These are phyloP conservation scores for Alcedo quadribrachys DNA, from an alignment of 2,797 vertebrate genomes.

Conservation along the genomic window DNA sequence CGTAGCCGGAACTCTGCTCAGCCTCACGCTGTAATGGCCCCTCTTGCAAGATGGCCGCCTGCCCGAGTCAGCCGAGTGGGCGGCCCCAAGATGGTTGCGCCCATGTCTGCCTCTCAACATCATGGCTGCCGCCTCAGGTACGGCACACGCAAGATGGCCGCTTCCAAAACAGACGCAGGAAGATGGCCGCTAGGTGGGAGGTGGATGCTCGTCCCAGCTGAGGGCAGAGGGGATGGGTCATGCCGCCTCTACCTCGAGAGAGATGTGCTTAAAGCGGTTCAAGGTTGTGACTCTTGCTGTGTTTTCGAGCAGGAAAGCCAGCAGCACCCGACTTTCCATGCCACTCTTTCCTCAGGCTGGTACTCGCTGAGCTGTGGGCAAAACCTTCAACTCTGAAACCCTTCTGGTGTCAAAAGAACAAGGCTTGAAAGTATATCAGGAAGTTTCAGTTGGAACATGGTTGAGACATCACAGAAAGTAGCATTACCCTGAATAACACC, in stretches of 20 bases:
- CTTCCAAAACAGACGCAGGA: rapidly evolving
- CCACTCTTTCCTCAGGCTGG: rapidly evolving
- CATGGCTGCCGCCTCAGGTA: rapidly evolving
- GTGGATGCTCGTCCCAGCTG: rapidly evolving
- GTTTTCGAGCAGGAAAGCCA: not conserved
- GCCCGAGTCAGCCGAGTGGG: rapidly evolving
- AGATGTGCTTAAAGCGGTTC: not conserved
- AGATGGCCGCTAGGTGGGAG: rapidly evolving
- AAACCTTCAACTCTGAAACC: not conserved
- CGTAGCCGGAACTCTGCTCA: rapidly evolving
- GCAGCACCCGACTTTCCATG: no score
- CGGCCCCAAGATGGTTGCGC: not conserved
- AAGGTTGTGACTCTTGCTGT: rapidly evolving
- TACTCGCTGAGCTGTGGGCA: rapidly evolving
- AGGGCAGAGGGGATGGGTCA: rapidly evolving
- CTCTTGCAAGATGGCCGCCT: not conserved
- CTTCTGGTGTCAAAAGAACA: not conserved
- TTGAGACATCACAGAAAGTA: not conserved
- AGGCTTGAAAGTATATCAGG: not conserved
- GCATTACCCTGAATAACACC: not conserved
- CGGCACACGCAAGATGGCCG: not conserved
- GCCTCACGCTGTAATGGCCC: rapidly evolving
- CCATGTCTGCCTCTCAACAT: rapidly evolving
- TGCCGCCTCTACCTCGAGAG: rapidly evolving
- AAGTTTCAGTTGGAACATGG: no score